phyloP scores from a whole-genome alignment of 2,113 vertebrate species.

The Tringa solitaria region DNA sequence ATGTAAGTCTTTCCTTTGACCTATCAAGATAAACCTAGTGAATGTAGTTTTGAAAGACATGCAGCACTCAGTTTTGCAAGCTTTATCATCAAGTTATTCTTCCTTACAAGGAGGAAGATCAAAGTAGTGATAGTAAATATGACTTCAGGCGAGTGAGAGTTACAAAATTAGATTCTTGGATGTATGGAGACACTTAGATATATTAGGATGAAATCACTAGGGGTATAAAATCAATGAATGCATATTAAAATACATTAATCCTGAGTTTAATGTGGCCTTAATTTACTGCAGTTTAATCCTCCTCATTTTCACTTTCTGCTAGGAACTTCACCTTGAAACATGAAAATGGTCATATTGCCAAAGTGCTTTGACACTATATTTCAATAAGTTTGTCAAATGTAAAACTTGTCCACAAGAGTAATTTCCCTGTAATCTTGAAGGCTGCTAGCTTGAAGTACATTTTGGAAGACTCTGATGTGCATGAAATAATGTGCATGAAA shows the following conservation, averaged over 20 bases:
- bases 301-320: conserved; percentile 13
- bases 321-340: background rate
- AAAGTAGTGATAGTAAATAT: background rate
- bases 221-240: background rate
- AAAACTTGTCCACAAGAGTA: background rate
- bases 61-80: background rate
- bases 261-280: background rate
- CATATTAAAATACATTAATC: conserved; percentile 15
- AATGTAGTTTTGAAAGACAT: background rate
- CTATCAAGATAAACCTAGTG: background rate
- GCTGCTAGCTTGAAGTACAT: background rate
- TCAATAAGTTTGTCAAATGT: background rate
- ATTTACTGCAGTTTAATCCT: conserved; percentile 30
- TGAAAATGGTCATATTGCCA: background rate
- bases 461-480: background rate
- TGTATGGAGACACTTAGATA: background rate
- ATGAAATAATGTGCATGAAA: background rate
- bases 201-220: background rate
- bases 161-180: background rate
- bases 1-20: background rate
- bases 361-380: background rate
- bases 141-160: background rate
- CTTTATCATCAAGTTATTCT: background rate
- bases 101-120: background rate
- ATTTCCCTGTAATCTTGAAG: background rate